Evolutionary conservation across 53 echinoderm and acorn worm genomes (phyloP).

Genomic region (Zoroaster sp.): DNA sequence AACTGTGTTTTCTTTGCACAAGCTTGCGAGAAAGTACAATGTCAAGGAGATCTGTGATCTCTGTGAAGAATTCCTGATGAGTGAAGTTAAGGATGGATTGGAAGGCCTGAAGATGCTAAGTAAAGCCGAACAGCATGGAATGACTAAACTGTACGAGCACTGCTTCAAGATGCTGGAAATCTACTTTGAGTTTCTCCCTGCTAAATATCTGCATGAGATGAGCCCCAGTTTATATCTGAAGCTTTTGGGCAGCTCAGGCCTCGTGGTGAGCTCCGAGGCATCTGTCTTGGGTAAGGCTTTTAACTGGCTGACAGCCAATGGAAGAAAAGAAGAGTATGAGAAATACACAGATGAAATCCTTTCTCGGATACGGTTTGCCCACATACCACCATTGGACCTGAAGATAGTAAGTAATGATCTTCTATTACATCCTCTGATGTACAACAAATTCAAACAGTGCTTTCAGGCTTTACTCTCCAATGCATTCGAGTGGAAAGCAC

Average conservation of each 20-base stretch:
- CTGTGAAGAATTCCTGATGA: constrained; percentile 57
- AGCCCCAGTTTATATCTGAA: background rate
- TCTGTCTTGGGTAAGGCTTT: background rate
- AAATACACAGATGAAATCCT: background rate
- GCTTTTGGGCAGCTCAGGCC: background rate
- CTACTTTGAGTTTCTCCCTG: background rate
- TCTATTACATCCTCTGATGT: background rate
- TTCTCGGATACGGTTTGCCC: background rate
- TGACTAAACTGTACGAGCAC: background rate
- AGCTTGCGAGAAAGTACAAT: constrained; percentile 81
- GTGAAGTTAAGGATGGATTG: background rate
- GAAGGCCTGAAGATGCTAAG: background rate
- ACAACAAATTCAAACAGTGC: background rate
- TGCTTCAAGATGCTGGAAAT: background rate
- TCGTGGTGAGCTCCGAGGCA: background rate
- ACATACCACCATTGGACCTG: background rate
- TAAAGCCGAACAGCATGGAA: background rate
- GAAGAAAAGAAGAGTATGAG: background rate
- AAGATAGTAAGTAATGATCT: background rate
- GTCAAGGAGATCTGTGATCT: constrained; percentile 54
- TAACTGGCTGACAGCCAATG: background rate
- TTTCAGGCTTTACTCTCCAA: background rate
- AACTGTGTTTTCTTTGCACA: constrained; percentile 62
- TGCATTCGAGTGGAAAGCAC: background rate
- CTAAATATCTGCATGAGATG: background rate